phyloP scores from a whole-genome alignment of 2,888 invertebrate genomes.

The Drosophila austrosaltans region DNA sequence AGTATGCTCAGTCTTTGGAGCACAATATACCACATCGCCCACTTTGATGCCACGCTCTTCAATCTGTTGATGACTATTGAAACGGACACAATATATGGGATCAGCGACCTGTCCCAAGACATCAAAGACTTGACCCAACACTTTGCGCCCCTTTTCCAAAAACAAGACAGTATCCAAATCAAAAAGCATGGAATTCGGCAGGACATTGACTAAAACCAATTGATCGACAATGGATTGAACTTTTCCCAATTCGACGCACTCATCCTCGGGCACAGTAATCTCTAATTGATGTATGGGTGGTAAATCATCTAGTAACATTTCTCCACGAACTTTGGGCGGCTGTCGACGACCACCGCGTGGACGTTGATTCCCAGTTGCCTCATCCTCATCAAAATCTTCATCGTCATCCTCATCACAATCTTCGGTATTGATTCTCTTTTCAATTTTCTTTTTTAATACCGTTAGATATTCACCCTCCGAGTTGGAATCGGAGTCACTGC shows the following conservation, averaged over 20 bases:
- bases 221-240: slow-evolving; percentile 89
- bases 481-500: slow-evolving; percentile 59
- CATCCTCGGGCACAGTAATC: slow-evolving; percentile 90
- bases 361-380: slow-evolving; percentile 50
- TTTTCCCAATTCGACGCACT: slow-evolving; percentile 89
- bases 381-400: slow-evolving; percentile 64
- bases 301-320: slow-evolving; percentile 86
- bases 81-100: slow-evolving; percentile 95
- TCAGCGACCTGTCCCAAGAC: slow-evolving; percentile 94
- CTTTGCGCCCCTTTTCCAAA: slow-evolving; percentile 89
- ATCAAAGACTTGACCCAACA: slow-evolving; percentile 92
- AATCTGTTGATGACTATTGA: slow-evolving; percentile 92
- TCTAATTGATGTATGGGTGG: slow-evolving; percentile 92
- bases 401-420: slow-evolving; percentile 75
- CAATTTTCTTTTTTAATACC: slow-evolving; percentile 70
- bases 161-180: slow-evolving; percentile 95
- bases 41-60: slow-evolving; percentile 86
- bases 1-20: slow-evolving; percentile 90
- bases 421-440: slow-evolving; percentile 68
- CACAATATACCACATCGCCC: slow-evolving; percentile 91
- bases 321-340: slow-evolving; percentile 80
- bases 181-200: slow-evolving; percentile 89
- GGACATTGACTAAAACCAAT: slow-evolving; percentile 89
- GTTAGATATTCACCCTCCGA: slow-evolving; percentile 75
- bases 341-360: slow-evolving; percentile 52